These are phyloP conservation scores for Hyposoter dolosus DNA, from an alignment of 2,888 invertebrate genomes.

Conservation along the genomic window DNA sequence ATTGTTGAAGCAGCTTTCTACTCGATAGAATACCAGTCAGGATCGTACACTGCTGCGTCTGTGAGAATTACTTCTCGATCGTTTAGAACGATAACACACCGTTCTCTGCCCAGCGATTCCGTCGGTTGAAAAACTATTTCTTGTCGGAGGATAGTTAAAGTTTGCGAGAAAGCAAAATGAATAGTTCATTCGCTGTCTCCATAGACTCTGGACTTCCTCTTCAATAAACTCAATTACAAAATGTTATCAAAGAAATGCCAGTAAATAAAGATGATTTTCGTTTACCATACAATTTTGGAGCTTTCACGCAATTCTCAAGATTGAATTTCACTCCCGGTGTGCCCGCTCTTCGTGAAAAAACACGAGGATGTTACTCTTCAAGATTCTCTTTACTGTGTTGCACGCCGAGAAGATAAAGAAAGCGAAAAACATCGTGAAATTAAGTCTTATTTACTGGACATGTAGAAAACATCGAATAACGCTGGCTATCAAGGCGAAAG, in stretches of 20 bases:
- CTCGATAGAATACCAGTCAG: neutral
- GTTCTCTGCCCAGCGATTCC: neutral
- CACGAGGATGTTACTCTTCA: neutral
- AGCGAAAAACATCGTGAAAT: neutral
- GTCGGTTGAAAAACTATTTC: neutral
- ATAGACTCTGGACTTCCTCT: neutral
- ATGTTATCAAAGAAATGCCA: neutral
- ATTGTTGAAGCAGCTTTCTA: neutral
- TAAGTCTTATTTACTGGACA: constrained; percentile 31
- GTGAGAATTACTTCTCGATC: neutral
- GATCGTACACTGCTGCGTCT: neutral
- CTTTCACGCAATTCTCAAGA: neutral
- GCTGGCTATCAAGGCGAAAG: constrained; percentile 27
- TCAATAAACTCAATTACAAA: neutral
- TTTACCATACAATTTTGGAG: neutral
- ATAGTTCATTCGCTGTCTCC: neutral
- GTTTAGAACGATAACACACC: neutral
- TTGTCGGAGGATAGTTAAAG: neutral
- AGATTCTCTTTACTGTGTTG: neutral
- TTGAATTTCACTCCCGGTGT: neutral
- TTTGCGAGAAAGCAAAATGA: neutral
- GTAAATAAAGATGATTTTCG: neutral
- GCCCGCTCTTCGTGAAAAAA: neutral
- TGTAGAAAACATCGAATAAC: constrained; percentile 39
- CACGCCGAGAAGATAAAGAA: neutral